Conservation (phyloP, 2,888 invertebrate genomes). For the Orthosia gracilis region DNA sequence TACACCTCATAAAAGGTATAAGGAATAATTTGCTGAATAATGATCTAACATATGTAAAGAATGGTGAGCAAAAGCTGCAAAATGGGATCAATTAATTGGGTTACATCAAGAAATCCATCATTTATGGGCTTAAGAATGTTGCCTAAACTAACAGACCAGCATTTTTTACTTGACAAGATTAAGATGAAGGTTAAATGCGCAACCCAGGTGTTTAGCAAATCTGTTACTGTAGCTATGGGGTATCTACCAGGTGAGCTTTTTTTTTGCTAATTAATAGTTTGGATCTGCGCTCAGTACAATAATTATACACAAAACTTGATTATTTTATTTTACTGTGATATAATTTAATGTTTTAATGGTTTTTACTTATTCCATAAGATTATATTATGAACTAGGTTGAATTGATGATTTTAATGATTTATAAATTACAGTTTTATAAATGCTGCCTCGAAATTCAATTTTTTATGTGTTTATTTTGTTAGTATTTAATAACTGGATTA, state of each 20-base stretch:
- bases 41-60: not conserved
- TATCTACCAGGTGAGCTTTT: not conserved
- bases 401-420: no score
- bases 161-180: not conserved
- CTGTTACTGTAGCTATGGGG: not conserved
- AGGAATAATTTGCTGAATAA: not conserved
- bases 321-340: no score
- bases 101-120: not conserved
- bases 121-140: slow-evolving; percentile 17
- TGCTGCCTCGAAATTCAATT: no score
- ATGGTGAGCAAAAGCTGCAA: not conserved
- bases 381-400: no score
- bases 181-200: not conserved
- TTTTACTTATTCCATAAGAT: no score
- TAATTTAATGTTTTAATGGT: no score
- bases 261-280: no score
- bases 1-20: not conserved
- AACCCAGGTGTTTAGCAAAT: not conserved
- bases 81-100: not conserved
- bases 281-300: no score
- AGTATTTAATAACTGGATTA: no score
- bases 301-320: no score
- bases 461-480: no score
- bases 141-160: slow-evolving; percentile 11
- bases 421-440: no score